Evolutionary conservation across 2,113 vertebrate species (phyloP).

Genomic region (Stictonetta naevosa): DNA sequence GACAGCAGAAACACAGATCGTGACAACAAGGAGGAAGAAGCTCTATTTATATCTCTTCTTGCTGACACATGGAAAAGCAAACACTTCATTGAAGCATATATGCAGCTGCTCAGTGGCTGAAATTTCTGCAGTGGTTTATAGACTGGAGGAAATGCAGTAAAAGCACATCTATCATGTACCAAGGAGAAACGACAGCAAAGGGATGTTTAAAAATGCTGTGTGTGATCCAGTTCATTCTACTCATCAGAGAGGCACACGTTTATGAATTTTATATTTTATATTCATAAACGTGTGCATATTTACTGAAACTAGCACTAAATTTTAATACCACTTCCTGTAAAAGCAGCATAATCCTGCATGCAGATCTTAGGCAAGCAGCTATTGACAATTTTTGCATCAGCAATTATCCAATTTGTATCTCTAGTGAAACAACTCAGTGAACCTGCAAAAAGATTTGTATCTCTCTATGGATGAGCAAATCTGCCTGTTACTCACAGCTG

Average conservation of each 20-base stretch:
- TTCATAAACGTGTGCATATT: neutral
- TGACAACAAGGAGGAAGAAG: neutral
- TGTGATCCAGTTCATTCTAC: neutral
- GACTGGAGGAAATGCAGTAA: neutral
- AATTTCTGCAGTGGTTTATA: neutral
- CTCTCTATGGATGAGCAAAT: neutral
- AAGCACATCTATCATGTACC: neutral
- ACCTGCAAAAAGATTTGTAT: neutral
- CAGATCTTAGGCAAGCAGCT: neutral
- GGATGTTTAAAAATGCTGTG: neutral
- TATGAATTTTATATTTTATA: neutral
- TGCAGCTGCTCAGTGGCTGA: slow-evolving; percentile 30
- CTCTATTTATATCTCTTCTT: slow-evolving; percentile 54
- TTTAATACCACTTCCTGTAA: neutral
- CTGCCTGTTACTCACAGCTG: neutral
- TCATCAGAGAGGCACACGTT: neutral
- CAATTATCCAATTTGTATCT: neutral
- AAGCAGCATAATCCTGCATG: neutral
- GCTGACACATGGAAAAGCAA: slow-evolving; percentile 28
- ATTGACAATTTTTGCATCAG: neutral
- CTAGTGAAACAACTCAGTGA: neutral
- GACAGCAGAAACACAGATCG: neutral
- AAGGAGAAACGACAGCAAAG: neutral
- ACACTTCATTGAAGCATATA: neutral
- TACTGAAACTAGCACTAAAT: neutral